Evolutionary conservation across 2,797 vertebrate species (phyloP), one percentile per base, ranked within the genome.

Genomic region (Leuciscus waleckii): DNA sequence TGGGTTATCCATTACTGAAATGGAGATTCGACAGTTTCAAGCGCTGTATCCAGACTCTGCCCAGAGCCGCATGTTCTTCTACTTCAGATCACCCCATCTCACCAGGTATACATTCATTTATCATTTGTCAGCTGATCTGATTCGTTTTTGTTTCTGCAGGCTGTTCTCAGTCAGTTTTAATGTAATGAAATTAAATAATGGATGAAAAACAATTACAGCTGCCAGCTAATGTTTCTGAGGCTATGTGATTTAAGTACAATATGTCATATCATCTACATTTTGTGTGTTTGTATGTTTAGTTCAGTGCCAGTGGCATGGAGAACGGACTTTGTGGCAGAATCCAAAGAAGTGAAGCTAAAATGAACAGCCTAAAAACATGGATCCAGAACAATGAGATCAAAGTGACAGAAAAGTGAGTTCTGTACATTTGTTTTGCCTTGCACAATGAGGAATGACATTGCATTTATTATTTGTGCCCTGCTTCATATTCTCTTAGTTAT

Each of bases 21-120:
- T 98, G 95, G 97, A 98, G 90, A 94, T 96, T 83, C 92, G 95
- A 86, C 97, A 97, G 91, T 97, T 97, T 83, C 89, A 96, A 92
- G 91, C 92, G 58, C 92, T 95, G 84, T 90, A 83, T 73, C 89
- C 89, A 0, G 89, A 92, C 54, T 78, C 89, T 3, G 85, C 88
- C 1, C 80, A 89, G 1, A 91, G 94, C 79, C 91, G 90, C 46
- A 94, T 95, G 89, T 93, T 97, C 79, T 95, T 96, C 93, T 98
- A 96, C 91, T 93, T 97, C 83, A 95, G 97, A 87, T 94, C 97
- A 56, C 93, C 96, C 13, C 85, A 91, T 23, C 89, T 96, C 78
- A 84, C 90, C 84, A 93, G 93, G 97, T 98, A 93, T 54, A 63
- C 3, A 58, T 21, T 26, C 17, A 43, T 54, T 21, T 11, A 7